Evolutionary conservation across 2,888 invertebrate species (phyloP).

Genomic region (Drosophila bunnanda): DNA sequence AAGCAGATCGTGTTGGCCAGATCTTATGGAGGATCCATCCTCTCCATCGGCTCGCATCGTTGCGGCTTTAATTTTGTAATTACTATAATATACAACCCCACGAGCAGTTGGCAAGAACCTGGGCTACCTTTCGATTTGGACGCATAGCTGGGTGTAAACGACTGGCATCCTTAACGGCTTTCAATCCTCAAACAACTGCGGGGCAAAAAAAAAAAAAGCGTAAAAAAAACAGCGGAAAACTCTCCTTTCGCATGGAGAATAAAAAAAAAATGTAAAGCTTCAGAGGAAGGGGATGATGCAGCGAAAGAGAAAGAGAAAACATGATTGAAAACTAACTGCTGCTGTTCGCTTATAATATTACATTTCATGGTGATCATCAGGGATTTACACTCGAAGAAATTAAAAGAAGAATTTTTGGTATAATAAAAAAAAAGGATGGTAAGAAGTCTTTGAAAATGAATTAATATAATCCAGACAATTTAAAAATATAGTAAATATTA

Average conservation of each 20-base stretch:
- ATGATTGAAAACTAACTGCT: constrained; percentile 76
- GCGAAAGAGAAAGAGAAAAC: constrained; percentile 26
- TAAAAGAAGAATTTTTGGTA: no score
- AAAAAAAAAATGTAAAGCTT: not conserved
- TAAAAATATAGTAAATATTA: not conserved
- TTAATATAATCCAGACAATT: not conserved
- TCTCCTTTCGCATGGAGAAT: constrained; percentile 21
- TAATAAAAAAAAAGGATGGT: not conserved
- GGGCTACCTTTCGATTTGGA: constrained; percentile 50
- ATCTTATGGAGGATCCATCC: constrained; percentile 21
- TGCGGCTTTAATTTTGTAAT: constrained; percentile 72
- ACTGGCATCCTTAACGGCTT: constrained; percentile 70
- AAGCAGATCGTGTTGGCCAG: constrained; percentile 38
- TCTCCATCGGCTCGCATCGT: constrained; percentile 10
- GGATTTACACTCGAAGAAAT: constrained; percentile 6
- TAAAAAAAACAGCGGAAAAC: constrained; percentile 18
- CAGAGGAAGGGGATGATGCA: constrained; percentile 6
- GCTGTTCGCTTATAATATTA: constrained; percentile 73
- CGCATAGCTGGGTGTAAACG: constrained; percentile 48
- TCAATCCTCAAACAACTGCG: constrained; percentile 71
- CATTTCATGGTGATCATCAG: constrained; percentile 53
- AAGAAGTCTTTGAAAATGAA: not conserved
- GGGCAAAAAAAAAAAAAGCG: constrained; percentile 54
- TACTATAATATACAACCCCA: constrained; percentile 68
- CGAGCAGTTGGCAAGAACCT: constrained; percentile 23